These are phyloP conservation scores for Nesogale talazaci DNA, from an alignment of 2,113 vertebrate genomes.

Conservation along the genomic window DNA sequence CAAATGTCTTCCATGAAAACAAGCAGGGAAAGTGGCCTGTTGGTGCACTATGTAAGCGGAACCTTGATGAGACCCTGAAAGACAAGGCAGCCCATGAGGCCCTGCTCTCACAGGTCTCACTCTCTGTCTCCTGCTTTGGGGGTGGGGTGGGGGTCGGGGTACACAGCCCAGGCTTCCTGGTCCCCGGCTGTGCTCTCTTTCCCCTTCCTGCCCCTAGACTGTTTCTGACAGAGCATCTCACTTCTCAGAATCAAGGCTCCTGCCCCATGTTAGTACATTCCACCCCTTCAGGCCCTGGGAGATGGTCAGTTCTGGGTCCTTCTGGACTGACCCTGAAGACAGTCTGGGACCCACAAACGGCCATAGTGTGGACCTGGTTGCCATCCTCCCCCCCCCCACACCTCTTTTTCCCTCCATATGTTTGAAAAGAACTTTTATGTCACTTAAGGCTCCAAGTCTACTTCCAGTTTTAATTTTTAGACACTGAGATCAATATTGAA, in stretches of 20 bases:
- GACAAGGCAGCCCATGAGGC: background rate
- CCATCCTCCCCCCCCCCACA: too few relatives aligned
- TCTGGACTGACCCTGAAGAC: background rate
- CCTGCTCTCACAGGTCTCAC: background rate
- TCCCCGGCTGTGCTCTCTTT: background rate
- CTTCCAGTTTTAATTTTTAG: too few relatives aligned
- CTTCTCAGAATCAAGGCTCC: background rate
- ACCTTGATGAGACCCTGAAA: background rate
- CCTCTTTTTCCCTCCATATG: too few relatives aligned
- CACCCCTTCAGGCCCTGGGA: background rate
- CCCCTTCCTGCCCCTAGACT: background rate
- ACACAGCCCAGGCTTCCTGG: background rate
- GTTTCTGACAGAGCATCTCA: background rate
- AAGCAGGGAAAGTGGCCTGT: background rate
- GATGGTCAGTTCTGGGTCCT: background rate
- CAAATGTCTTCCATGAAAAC: background rate
- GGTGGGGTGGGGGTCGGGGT: too few relatives aligned
- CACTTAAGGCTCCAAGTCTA: too few relatives aligned
- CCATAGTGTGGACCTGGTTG: background rate
- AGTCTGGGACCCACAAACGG: background rate
- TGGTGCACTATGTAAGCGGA: background rate
- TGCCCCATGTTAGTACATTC: background rate
- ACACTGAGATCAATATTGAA: too few relatives aligned
- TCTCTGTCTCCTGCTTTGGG: too few relatives aligned
- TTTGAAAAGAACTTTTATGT: too few relatives aligned